Evolutionary conservation across 2,113 vertebrate genomes (phyloP).

Genomic region (Larimichthys polyactis): DNA sequence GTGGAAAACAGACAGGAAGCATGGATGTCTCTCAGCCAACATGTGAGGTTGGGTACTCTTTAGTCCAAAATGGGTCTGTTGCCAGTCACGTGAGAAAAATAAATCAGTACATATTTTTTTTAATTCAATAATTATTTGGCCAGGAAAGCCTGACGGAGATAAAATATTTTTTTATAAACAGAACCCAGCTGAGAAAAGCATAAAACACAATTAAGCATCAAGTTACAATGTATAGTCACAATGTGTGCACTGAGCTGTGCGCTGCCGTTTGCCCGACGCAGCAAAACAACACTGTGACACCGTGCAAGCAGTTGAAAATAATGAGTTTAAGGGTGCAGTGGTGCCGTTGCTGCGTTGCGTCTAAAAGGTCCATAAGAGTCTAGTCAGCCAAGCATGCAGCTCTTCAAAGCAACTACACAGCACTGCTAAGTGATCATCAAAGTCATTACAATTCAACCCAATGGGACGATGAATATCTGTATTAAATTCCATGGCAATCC

Average conservation of each 20-base stretch:
- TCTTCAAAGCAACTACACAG: no score
- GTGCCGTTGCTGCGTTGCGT: no score
- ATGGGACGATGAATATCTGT: not conserved
- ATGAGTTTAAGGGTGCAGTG: no score
- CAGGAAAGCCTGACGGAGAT: not conserved
- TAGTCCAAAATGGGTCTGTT: not conserved
- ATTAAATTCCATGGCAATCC: not conserved
- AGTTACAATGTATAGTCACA: not conserved
- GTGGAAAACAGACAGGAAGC: constrained; percentile 30
- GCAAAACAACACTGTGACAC: no score
- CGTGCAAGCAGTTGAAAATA: no score
- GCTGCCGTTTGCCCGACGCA: no score
- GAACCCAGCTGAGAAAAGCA: not conserved
- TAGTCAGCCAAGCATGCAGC: no score
- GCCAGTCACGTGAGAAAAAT: constrained; percentile 5
- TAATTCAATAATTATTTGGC: not conserved
- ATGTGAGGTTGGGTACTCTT: constrained; percentile 1
- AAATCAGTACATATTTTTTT: not conserved
- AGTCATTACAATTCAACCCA: not conserved
- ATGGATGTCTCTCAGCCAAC: constrained; percentile 22
- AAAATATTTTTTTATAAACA: not conserved
- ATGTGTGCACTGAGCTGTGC: not conserved
- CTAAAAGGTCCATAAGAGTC: no score
- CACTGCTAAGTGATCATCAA: no score
- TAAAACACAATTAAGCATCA: not conserved